Conservation (phyloP, 2,113 vertebrate species). For the Mesembrinibis cayennensis region DNA sequence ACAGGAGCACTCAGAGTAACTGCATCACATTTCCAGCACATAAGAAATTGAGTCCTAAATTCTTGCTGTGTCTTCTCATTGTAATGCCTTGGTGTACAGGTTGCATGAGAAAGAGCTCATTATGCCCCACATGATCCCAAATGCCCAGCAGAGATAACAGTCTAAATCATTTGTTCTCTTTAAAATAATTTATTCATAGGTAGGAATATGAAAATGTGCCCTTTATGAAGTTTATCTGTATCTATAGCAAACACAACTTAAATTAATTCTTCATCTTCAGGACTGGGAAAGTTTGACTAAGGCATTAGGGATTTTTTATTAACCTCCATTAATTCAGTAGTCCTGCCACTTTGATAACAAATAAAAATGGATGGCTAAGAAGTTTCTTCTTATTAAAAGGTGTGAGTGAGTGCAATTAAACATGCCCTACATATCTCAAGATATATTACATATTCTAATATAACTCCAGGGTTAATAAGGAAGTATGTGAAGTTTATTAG, state of each 20-base stretch:
- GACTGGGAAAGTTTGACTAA: constrained; percentile 43
- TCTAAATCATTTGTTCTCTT: constrained; percentile 58
- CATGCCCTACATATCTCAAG: constrained; percentile 24
- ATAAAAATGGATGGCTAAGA: constrained; percentile 37
- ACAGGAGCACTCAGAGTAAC: not conserved
- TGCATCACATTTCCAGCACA: not conserved
- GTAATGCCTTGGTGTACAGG: not conserved
- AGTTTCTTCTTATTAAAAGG: constrained; percentile 50
- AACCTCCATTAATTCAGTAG: constrained; percentile 58
- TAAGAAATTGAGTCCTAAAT: not conserved
- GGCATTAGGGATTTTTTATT: constrained; percentile 55
- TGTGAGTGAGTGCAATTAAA: constrained; percentile 51
- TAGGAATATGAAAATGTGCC: constrained; percentile 59
- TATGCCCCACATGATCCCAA: constrained; percentile 31
- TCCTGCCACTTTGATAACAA: constrained; percentile 37
- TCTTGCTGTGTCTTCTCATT: not conserved
- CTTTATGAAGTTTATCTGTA: constrained; percentile 67
- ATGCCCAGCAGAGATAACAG: constrained; percentile 39
- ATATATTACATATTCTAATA: constrained; percentile 32
- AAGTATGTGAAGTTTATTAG: not conserved
- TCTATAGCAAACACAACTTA: constrained; percentile 52
- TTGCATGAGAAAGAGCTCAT: constrained; percentile 47
- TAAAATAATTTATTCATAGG: constrained; percentile 66
- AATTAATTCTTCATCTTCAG: constrained; percentile 58
- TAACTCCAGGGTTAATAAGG: constrained; percentile 23